Evolutionary conservation across 2,888 invertebrate species (phyloP).

Genomic region (Hoplodrina blanda): DNA sequence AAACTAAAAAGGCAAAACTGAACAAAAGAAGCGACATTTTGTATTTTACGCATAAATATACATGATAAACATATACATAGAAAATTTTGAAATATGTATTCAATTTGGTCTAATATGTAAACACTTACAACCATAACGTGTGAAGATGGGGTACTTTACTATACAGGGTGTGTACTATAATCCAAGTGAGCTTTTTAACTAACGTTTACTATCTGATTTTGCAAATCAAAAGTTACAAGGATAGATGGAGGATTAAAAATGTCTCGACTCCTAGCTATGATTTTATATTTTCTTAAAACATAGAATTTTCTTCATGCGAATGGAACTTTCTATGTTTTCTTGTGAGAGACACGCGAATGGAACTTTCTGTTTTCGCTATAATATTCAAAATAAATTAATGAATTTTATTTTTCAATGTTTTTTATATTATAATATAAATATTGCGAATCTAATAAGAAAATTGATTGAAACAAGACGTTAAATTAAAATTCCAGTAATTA

Average conservation of each 20-base stretch:
- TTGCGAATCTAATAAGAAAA: too few relatives aligned
- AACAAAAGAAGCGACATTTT: constrained; percentile 79
- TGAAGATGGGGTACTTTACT: background rate
- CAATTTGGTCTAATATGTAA: constrained; percentile 43
- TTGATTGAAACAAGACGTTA: too few relatives aligned
- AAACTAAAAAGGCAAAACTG: constrained; percentile 76
- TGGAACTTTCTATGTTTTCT: background rate
- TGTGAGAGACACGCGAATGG: too few relatives aligned
- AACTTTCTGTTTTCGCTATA: background rate
- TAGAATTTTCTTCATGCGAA: too few relatives aligned
- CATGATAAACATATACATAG: constrained; percentile 64
- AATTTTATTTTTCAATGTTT: too few relatives aligned
- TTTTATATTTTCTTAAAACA: too few relatives aligned
- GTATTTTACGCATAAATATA: constrained; percentile 80
- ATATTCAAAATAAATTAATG: too few relatives aligned
- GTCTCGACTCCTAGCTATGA: too few relatives aligned
- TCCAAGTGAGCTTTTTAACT: constrained; percentile 4
- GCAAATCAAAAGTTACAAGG: too few relatives aligned
- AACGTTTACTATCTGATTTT: background rate
- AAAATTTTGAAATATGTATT: constrained; percentile 42
- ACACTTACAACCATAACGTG: constrained; percentile 60
- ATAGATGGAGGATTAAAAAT: too few relatives aligned
- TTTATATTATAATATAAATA: too few relatives aligned
- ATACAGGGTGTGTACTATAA: background rate
- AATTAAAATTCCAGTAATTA: background rate